Evolutionary conservation across 1,140 invertebrate species (phyloP).

Genomic region (Charaxes varanes): DNA sequence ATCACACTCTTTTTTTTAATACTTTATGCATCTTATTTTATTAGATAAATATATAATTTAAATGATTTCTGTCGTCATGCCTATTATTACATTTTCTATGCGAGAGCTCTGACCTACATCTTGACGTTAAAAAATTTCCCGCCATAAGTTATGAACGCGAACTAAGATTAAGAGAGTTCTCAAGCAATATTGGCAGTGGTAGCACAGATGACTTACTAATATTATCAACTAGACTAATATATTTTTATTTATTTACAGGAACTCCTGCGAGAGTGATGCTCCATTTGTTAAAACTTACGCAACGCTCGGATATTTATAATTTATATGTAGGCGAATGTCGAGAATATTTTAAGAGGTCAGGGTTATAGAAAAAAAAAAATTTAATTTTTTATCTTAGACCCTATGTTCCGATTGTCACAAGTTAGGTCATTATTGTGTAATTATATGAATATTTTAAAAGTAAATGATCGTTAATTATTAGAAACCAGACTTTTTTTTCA

Average conservation of each 20-base stretch:
- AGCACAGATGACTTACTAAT: too few relatives aligned
- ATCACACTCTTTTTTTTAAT: too few relatives aligned
- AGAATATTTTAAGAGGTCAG: constrained; percentile 56
- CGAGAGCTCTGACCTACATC: too few relatives aligned
- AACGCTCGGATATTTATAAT: constrained; percentile 91
- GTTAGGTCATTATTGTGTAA: constrained; percentile 59
- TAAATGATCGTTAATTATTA: constrained; percentile 72
- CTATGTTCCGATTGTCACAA: constrained; percentile 57
- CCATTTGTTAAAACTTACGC: constrained; percentile 93
- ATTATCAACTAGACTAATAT: too few relatives aligned
- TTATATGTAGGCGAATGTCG: constrained; percentile 60
- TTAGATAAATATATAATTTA: too few relatives aligned
- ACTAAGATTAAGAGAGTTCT: too few relatives aligned
- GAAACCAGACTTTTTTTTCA: constrained; percentile 49
- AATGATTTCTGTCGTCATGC: too few relatives aligned
- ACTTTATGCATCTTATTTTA: too few relatives aligned
- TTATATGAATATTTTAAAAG: constrained; percentile 70
- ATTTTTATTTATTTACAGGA: constrained; percentile 78
- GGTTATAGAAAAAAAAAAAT: constrained; percentile 48
- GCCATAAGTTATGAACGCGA: too few relatives aligned
- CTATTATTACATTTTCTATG: too few relatives aligned
- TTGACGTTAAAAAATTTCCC: too few relatives aligned
- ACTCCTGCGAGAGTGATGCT: constrained; percentile 87
- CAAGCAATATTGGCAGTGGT: too few relatives aligned
- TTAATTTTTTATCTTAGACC: constrained; percentile 61